Percentiles rank a stretch among this genome's conserved stretches.
phyloP scores from a whole-genome alignment of 2,797 vertebrate species.

The Falco columbarius region DNA sequence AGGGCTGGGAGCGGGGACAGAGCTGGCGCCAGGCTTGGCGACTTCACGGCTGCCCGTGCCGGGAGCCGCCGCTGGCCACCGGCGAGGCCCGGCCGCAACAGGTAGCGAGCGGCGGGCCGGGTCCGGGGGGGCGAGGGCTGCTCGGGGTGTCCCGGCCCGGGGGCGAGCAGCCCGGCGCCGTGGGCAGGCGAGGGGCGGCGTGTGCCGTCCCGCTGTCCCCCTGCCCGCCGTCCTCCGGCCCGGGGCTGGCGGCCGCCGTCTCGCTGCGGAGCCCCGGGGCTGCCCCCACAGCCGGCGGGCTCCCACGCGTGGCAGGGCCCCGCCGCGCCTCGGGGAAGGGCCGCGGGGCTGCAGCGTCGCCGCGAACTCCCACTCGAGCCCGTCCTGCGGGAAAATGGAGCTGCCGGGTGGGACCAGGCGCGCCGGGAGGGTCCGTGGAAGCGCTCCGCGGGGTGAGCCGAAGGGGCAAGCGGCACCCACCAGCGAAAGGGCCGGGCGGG shows the following conservation, averaged over 20 bases:
- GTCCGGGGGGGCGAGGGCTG: neutral
- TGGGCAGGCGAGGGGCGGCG: neutral
- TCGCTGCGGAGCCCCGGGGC: neutral
- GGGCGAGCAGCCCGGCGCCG: too few relatives aligned
- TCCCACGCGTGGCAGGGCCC: neutral
- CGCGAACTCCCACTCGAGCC: neutral
- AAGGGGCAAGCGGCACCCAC: neutral
- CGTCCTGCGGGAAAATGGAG: neutral
- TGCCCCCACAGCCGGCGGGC: neutral
- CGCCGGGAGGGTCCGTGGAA: neutral
- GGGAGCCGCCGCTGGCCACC: neutral
- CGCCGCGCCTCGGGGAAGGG: too few relatives aligned
- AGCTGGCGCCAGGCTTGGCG: neutral
- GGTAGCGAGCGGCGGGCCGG: neutral
- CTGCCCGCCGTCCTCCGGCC: neutral
- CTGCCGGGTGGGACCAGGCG: neutral
- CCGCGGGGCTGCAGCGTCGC: neutral
- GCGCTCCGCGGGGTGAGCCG: neutral
- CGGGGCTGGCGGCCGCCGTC: neutral
- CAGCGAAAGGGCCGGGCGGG: neutral
- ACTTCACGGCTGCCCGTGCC: neutral
- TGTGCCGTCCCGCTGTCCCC: neutral
- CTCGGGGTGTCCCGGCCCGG: neutral
- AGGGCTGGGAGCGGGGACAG: neutral
- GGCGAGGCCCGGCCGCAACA: neutral